These are phyloP conservation scores for Bimastos eiseni DNA, from an alignment of 2,888 invertebrate species.

Conservation along the genomic window DNA sequence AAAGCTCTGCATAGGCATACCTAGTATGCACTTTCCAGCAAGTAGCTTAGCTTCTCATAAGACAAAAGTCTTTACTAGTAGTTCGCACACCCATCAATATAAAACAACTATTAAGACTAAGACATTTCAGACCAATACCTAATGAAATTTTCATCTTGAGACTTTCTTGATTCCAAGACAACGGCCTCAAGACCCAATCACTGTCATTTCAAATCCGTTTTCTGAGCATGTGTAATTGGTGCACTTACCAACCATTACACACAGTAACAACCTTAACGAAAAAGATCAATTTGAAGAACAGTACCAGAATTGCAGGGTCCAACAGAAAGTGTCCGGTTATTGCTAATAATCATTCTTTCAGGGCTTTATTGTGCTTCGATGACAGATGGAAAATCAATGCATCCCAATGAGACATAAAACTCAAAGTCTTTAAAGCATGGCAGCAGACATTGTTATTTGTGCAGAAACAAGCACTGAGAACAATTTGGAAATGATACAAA, in stretches of 20 bases:
- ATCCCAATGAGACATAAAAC: constrained; percentile 14
- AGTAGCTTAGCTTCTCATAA: too few species aligned
- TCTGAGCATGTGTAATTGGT: neutral
- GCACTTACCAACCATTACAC: neutral
- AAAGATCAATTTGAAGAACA: neutral
- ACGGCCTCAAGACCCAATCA: too few species aligned
- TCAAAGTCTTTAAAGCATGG: constrained; percentile 4
- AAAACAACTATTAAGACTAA: too few species aligned
- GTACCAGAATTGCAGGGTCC: neutral
- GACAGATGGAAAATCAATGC: constrained; percentile 23
- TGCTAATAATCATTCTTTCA: neutral
- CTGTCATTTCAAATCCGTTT: too few species aligned
- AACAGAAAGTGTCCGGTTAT: neutral
- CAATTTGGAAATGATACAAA: constrained; percentile 13
- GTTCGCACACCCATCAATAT: neutral
- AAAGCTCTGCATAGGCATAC: neutral
- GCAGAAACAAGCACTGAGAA: neutral
- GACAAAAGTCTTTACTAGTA: neutral
- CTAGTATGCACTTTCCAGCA: neutral
- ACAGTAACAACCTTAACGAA: neutral
- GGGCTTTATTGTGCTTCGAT: neutral
- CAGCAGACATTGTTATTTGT: constrained; percentile 4
- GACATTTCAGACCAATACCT: too few species aligned
- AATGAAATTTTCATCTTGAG: too few species aligned
- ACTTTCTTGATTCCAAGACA: too few species aligned